These are phyloP conservation scores for Drosophila littoralis DNA, from an alignment of 1,140 invertebrate species.

Conservation along the genomic window DNA sequence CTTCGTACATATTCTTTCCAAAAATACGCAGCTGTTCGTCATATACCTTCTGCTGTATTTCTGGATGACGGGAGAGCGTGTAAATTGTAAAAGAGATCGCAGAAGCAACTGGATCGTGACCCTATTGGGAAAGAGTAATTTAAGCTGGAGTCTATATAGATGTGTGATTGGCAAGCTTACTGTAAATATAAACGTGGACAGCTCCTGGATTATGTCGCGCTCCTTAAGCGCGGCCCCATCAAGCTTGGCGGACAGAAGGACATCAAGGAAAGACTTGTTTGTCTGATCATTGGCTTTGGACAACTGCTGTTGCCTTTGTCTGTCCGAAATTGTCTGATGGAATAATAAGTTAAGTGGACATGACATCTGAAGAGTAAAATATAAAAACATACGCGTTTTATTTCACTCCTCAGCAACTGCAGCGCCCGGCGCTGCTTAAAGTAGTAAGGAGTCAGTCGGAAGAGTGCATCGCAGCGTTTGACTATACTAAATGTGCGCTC, in stretches of 20 bases:
- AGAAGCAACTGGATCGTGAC: constrained; percentile 83
- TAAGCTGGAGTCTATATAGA: background rate
- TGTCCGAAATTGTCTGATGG: constrained; percentile 46
- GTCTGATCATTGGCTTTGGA: background rate
- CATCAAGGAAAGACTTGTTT: constrained; percentile 66
- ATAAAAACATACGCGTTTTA: constrained; percentile 47
- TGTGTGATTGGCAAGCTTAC: constrained; percentile 82
- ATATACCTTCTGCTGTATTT: constrained; percentile 86
- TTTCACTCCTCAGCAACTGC: constrained; percentile 51
- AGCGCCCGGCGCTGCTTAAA: constrained; percentile 69
- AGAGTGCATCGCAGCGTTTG: constrained; percentile 76
- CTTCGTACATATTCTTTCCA: constrained; percentile 54
- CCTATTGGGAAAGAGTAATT: constrained; percentile 84
- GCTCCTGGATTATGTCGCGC: constrained; percentile 89
- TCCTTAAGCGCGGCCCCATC: constrained; percentile 87
- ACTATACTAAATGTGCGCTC: constrained; percentile 80
- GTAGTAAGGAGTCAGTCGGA: constrained; percentile 72
- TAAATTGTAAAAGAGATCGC: constrained; percentile 76
- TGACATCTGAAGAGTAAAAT: background rate
- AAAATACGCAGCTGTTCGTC: constrained; percentile 87
- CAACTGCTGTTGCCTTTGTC: constrained; percentile 48
- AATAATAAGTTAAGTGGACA: background rate
- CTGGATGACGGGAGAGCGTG: constrained; percentile 67
- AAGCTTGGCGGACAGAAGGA: constrained; percentile 78
- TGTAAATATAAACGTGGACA: constrained; percentile 90